Evolutionary conservation across 2,113 vertebrate genomes (phyloP), one percentile per base, ranked within the genome.

Genomic region (Lepus europaeus): DNA sequence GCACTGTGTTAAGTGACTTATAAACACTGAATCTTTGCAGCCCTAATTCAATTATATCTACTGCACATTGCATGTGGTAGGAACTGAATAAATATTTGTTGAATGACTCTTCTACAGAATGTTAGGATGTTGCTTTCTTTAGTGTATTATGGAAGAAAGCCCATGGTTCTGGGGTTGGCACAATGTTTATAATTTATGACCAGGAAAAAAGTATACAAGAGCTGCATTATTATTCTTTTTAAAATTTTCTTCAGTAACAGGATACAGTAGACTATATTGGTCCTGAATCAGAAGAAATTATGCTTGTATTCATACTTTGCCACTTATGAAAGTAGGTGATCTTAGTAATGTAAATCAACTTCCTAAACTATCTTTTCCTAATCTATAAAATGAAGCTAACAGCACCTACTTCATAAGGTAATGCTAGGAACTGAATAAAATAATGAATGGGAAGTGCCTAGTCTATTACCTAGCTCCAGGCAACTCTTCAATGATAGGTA

Each of bases 1-100:
- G 61, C 8, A 56, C 6, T 53, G 3, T 53, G 22, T 80, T 69
- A 84, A 72, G 45, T 84, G 72, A 12, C 72, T 92, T 92, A 64
- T 72, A 83, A 92, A 77, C 64, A 59, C 3, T 86, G 51, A 79
- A 79, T 72, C 53, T 76, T 61, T 90, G 56, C 29, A 85, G n/a
- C 25, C 11, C 73, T 31, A 51, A 90, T 72, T 79, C 25, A 72
- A 23, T 82, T 36, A 45, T 39, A 73, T 51, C 39, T 25, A 76
- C 4, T 59, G 49, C 61, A 83, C 19, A 53, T n/a, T 68, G 53
- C 9, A 80, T 80, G 51, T 87, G 63, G 31, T 79, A 36, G 84
- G 22, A 72, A 31, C 23, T 93, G 66, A 72, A 76, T 83, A 92
- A 89, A 69, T 39, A 74, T 74, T 87, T 80, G 29, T 23, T 81